A percentile compares a stretch with the other conserved stretches of the same genome.
phyloP scores from a whole-genome alignment of 1,140 invertebrate species.

The Cydia amplana region DNA sequence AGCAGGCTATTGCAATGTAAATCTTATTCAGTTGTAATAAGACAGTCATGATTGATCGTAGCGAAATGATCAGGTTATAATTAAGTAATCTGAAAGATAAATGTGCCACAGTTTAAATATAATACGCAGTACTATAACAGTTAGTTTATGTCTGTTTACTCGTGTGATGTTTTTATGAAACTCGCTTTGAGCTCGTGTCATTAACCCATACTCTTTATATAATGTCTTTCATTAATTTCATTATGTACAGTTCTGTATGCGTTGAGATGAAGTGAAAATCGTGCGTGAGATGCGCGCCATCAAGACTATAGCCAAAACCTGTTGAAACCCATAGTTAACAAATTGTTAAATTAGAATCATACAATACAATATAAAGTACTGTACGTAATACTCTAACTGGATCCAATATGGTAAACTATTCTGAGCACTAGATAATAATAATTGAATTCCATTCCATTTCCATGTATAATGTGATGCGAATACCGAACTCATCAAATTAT shows the following conservation, averaged over 20 bases:
- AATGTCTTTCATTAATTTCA: no score
- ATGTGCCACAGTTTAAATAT: no score
- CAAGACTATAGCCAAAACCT: no score
- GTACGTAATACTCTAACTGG: background rate
- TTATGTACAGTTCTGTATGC: no score
- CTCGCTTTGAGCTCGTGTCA: no score
- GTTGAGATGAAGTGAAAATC: no score
- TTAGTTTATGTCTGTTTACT: no score
- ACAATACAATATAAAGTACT: background rate
- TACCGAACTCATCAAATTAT: background rate
- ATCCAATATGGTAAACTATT: background rate
- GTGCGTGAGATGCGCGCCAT: no score
- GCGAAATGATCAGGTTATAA: conserved; percentile 1
- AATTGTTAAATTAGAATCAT: no score
- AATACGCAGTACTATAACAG: background rate
- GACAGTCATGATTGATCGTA: background rate
- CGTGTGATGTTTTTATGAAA: no score
- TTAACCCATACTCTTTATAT: no score
- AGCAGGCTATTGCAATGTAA: background rate
- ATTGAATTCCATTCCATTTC: background rate
- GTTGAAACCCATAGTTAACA: no score
- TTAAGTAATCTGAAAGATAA: conserved; percentile 11
- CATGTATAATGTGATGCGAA: conserved; percentile 1
- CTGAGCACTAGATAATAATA: background rate
- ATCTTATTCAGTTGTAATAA: background rate